phyloP scores from a whole-genome alignment of 2,113 vertebrate genomes.

The Notechis scutatus region DNA sequence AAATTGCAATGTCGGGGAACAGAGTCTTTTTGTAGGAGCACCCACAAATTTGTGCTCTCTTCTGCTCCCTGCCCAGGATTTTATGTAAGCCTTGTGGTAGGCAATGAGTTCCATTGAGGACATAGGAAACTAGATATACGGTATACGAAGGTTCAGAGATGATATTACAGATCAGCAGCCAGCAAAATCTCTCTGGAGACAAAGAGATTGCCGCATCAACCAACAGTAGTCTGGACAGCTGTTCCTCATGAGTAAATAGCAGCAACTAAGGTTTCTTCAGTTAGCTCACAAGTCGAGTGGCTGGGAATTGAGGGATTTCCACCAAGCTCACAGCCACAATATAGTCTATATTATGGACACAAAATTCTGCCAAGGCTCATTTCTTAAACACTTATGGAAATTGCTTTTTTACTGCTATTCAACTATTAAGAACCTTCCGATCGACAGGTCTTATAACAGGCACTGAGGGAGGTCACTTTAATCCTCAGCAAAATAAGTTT shows the following conservation, averaged over 20 bases:
- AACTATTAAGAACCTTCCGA: background rate
- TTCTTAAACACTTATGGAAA: background rate
- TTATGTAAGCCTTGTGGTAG: background rate
- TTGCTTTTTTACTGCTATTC: background rate
- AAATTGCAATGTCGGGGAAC: background rate
- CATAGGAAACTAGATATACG: background rate
- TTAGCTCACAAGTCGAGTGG: background rate
- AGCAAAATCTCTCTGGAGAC: background rate
- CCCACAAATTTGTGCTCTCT: background rate
- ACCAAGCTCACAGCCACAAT: background rate
- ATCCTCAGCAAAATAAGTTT: background rate
- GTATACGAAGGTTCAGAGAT: background rate
- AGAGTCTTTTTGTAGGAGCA: background rate
- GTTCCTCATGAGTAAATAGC: background rate
- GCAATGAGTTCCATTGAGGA: background rate
- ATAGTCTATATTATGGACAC: background rate
- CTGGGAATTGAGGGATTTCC: background rate
- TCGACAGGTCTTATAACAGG: background rate
- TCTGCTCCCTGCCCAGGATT: background rate
- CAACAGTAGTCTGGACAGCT: background rate
- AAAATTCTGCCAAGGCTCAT: background rate
- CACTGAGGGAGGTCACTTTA: background rate
- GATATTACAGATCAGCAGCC: background rate
- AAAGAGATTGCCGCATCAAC: background rate
- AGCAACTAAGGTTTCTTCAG: background rate